These are phyloP conservation scores for Gymnocheta viridis DNA, from an alignment of 2,888 invertebrate species.

Conservation along the genomic window DNA sequence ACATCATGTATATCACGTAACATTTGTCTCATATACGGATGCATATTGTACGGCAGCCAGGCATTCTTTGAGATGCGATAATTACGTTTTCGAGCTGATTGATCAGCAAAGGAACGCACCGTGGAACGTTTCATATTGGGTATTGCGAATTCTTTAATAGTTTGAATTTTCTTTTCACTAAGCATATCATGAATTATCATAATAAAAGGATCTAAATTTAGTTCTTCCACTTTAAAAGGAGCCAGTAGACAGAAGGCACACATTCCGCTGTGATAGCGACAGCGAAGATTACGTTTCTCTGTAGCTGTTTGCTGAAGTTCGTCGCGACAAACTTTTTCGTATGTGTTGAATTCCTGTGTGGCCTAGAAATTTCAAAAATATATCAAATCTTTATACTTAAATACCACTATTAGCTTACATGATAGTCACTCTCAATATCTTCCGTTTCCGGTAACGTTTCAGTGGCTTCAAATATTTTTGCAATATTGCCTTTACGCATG, in stretches of 20 bases:
- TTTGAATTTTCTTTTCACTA: constrained; percentile 83
- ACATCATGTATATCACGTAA: constrained; percentile 87
- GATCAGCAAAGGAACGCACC: constrained; percentile 86
- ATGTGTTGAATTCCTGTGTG: constrained; percentile 77
- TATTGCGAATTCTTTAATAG: constrained; percentile 83
- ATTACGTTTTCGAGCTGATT: constrained; percentile 87
- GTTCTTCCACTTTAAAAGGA: constrained; percentile 83
- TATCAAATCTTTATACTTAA: neutral
- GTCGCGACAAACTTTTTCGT: constrained; percentile 81
- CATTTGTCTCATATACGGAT: constrained; percentile 80
- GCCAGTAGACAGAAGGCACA: constrained; percentile 69
- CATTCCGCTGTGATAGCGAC: constrained; percentile 73
- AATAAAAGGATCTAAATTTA: constrained; percentile 83
- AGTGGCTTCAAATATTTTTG: constrained; percentile 81
- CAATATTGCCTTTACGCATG: constrained; percentile 88
- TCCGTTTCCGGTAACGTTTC: constrained; percentile 23
- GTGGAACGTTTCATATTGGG: constrained; percentile 83
- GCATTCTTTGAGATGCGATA: constrained; percentile 87
- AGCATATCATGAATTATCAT: constrained; percentile 84
- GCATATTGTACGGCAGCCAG: constrained; percentile 82
- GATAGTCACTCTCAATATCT: constrained; percentile 44
- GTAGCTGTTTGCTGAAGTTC: constrained; percentile 73
- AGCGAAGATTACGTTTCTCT: constrained; percentile 75
- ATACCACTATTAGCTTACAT: constrained; percentile 44
- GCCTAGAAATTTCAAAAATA: constrained; percentile 66